phyloP scores from a whole-genome alignment of 1,140 invertebrate species.

The Penaeus vannamei region DNA sequence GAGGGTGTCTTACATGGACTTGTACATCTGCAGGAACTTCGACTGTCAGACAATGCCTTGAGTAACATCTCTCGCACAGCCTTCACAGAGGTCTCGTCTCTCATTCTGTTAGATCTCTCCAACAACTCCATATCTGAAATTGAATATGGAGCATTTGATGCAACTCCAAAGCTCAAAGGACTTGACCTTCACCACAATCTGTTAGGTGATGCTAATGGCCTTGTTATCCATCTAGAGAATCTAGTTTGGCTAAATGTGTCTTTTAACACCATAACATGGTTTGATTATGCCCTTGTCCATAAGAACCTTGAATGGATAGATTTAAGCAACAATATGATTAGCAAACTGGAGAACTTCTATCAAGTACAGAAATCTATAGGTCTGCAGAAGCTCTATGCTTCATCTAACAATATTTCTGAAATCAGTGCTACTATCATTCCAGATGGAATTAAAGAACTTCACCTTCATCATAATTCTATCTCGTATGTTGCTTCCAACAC shows the following conservation, averaged over 20 bases:
- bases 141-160: conserved; percentile 86
- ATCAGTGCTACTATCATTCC: conserved; percentile 85
- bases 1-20: conserved; percentile 86
- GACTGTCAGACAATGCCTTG: conserved; percentile 89
- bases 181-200: conserved; percentile 89
- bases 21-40: conserved; percentile 85
- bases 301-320: conserved; percentile 90
- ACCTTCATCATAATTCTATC: conserved; percentile 91
- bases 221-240: conserved; percentile 84
- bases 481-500: conserved; percentile 85
- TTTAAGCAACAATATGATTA: conserved; percentile 89
- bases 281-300: conserved; percentile 91
- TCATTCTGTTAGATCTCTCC: conserved; percentile 90
- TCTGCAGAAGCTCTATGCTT: conserved; percentile 80
- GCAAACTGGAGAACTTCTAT: conserved; percentile 88
- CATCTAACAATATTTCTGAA: conserved; percentile 87
- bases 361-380: conserved; percentile 82
- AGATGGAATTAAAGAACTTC: conserved; percentile 90
- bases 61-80: conserved; percentile 85
- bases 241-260: conserved; percentile 89
- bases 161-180: conserved; percentile 84
- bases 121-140: conserved; percentile 86
- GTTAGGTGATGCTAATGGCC: conserved; percentile 87
- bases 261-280: conserved; percentile 89
- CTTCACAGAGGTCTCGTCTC: conserved; percentile 80